Evolutionary conservation across 2,888 invertebrate genomes (phyloP), one percentile per base, ranked within the genome.

Genomic region (Brachylomia viminalis): DNA sequence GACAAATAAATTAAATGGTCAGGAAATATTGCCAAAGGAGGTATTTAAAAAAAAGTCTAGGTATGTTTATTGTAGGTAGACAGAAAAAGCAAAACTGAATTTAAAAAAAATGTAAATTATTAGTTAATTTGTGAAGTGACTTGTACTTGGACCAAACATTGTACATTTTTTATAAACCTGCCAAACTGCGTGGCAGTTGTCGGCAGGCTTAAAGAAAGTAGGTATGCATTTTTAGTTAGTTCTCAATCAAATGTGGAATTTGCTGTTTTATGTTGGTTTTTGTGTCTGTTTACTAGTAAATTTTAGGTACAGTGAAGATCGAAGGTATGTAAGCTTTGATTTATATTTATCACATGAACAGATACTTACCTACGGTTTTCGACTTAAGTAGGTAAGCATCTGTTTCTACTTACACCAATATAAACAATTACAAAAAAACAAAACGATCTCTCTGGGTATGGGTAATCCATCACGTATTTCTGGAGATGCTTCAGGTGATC

Each of bases 381-480:
- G 45, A 47, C 13, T 20, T 64, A 10, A 5, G 10, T 58, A 10
- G 10, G 10, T 58, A 45, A 11, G 42, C 27, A 27, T 42, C 45
- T 30, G 27, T 47, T 30, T 20, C 45, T 47, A 47, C 15, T 0
- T 38, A 65, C 23, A 54, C 20, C 54, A 20, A 67, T 7, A 17
- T 52, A 56, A 27, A 38, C 20, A 42, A 56, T 5, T 42, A 38
- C 10, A 64, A 64, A 75, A 49, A 76, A 62, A 49, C 47, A 42
- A 59, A 61, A 49, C 66, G 20, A 45, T 30, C n/a, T n/a, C 30
- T 58, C 56, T 58, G 49, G n/a, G 5, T 33, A 33, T 27, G 56
- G 71, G 54, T 56, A 79, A 79, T 77, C 42, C 64, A 77, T 72
- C 71, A 62, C 30, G 45, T 79, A 64, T 72, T 56, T 27, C 72